Evolutionary conservation across 2,888 invertebrate species (phyloP).

Genomic region (Drosophila gaucha): DNA sequence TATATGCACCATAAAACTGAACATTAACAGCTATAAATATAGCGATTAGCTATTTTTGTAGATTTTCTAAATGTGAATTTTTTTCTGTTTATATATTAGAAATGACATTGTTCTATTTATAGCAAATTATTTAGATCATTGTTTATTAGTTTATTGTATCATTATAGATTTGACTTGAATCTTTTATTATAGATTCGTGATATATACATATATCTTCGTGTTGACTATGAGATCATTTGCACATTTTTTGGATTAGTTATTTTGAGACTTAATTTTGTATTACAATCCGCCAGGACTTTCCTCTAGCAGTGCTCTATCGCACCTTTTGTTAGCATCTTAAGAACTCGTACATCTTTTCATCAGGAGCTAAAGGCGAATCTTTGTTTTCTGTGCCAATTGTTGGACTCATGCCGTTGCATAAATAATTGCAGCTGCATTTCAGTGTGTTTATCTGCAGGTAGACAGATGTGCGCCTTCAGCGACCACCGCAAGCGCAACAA

Average conservation of each 20-base stretch:
- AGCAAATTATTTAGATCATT: conserved; percentile 4
- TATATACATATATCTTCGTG: too few species aligned
- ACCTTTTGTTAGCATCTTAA: conserved; percentile 2
- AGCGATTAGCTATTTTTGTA: neutral
- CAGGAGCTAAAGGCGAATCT: neutral
- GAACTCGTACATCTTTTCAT: conserved; percentile 13
- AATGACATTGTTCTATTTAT: conserved; percentile 20
- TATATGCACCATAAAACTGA: conserved; percentile 10
- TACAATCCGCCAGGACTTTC: neutral
- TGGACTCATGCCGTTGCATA: conserved; percentile 28
- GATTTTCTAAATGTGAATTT: neutral
- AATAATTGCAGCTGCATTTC: conserved; percentile 50
- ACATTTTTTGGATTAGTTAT: too few species aligned
- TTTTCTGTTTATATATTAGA: neutral
- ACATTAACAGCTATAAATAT: conserved; percentile 16
- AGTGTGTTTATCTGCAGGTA: conserved; percentile 42
- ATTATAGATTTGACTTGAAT: neutral
- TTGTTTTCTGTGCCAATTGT: neutral
- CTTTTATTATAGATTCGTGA: neutral
- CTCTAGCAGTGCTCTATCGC: neutral
- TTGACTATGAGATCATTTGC: too few species aligned
- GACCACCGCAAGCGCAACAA: conserved; percentile 39
- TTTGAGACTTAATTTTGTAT: neutral
- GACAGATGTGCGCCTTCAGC: conserved; percentile 41
- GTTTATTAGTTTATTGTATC: neutral